phyloP scores from a whole-genome alignment of 64 coral and sea anemone genomes.

The Stichodactyla mertensii region DNA sequence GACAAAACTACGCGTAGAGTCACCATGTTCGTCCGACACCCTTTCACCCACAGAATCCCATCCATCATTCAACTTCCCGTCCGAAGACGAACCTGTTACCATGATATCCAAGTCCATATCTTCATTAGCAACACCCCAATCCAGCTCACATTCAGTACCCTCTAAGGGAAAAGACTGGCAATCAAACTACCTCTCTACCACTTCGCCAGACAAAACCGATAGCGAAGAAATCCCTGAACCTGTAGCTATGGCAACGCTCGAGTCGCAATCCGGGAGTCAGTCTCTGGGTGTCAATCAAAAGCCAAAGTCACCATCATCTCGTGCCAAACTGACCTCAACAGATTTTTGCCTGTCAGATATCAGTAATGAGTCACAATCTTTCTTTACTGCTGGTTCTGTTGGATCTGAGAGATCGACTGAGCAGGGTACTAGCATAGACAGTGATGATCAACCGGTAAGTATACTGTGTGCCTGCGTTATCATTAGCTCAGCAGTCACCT shows the following conservation, averaged over 20 bases:
- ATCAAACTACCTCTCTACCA: neutral
- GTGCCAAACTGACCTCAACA: neutral
- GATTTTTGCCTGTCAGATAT: neutral
- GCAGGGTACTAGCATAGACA: neutral
- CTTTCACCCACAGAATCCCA: conserved; percentile 22
- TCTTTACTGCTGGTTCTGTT: neutral
- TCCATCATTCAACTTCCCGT: conserved; percentile 69
- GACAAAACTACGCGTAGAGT: neutral
- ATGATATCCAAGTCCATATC: conserved; percentile 95
- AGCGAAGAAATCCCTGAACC: neutral
- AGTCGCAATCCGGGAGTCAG: neutral
- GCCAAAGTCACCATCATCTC: neutral
- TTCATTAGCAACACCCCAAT: conserved; percentile 35
- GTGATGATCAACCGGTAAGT: conserved; percentile 1
- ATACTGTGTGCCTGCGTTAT: neutral
- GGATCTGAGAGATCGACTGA: conserved; percentile 18
- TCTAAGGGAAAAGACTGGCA: neutral
- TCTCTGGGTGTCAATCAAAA: neutral
- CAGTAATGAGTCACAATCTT: neutral
- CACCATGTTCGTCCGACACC: conserved; percentile 15
- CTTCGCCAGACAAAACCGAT: neutral
- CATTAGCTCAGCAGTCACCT: too few species aligned
- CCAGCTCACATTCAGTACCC: conserved; percentile 10
- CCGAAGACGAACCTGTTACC: conserved; percentile 89
- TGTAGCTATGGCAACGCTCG: neutral